Evolutionary conservation across 2,113 vertebrate species (phyloP), one percentile per base, ranked within the genome.

Genomic region (Herpailurus yagouaroundi): DNA sequence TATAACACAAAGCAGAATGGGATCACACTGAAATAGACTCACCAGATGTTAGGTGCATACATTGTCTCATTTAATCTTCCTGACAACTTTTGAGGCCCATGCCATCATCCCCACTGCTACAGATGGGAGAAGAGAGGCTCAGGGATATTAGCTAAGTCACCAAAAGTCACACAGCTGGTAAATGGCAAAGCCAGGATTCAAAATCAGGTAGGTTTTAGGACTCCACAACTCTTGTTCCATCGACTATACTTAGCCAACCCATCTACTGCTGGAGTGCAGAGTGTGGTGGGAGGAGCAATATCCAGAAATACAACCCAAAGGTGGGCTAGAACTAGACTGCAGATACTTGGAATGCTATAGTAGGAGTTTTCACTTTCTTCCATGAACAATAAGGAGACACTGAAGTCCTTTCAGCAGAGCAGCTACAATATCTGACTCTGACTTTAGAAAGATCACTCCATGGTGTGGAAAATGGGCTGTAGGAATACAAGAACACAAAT

Each of bases 11-110:
- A 25, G 57, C 45, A 73, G 29, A 94, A 66, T 52, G 29, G 14
- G 23, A 87, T 77, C 36, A 68, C 29, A 50, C 19, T 36, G 55
- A 90, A 95, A 74, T 79, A 36, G 14, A 85, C 6, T 36, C 84
- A 60, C 13, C 7, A 25, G 36, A 50, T 55, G 7, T 57, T 60
- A 50, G 63, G 18, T 80, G 25, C 25, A 81, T 41, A 91, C 1
- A 81, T 63, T 80, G 87, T 80, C 52, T 92, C 29, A 60, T 29
- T 94, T 68, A 94, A 50, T 93, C 73, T 89, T 94, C 60, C 60
- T 16, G 16, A 90, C n/a, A 90, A 83, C 16, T 41, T 92, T 38
- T 33, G 38, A 76, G 23, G n/a, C 16, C 60, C 14, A 89, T 8
- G 69, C 71, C 64, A 69, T 68, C 63, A 68, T 73, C 63, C 52